Base-by-base conservation (phyloP, 1,140 invertebrate species). In the Papilio xuthus region DNA sequence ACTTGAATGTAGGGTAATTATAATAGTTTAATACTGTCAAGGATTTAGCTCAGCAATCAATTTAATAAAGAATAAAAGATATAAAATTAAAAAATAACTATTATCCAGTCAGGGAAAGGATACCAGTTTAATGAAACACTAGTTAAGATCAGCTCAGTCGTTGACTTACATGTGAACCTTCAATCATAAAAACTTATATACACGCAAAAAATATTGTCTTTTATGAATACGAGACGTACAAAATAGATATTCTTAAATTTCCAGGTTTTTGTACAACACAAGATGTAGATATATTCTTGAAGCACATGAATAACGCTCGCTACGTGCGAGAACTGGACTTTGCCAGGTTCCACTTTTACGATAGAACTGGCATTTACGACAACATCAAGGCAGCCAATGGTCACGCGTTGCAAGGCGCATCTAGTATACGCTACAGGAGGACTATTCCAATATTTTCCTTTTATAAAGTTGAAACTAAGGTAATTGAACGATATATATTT, bases 301-400 rank as follows among this genome's bases (percentile, higher is more conserved):
- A 94, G 3, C 97, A 98, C 88, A 98, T 98, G 97, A 98, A 98
- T 88, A 98, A 98, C 88, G 96, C 97, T 0, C 95, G 97, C 10
- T 98, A 97, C 80, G 88, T 98, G 1, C 94, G 97, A 9, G 97
- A 98, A 87, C 90, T 97, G 76, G 97, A 98, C 88, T 98, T 98
- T 91, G 97, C 96, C 4, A 94, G 97, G 32, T 97, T 97, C 85
- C 95, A 97, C 82, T 97, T 96, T 89, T 97, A 97, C 80, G 96
- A 96, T 50, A 89, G 95, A 79, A 96, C 95, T 9, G 96, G 96
- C 18, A 94, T 97, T 4, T 97, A 96, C 78, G 88, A 86, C 0
- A 95, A 95, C 69, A 95, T 97, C 18, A 91, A 87, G 13, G 95
- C 94, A 47, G 94, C 89, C 18, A 94, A 95, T 23, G 96, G 96